A percentile compares a stretch with the other conserved stretches of the same genome.
Evolutionary conservation across 2,797 vertebrate species (phyloP).

Genomic region (Sebastes kiyomatsui): DNA sequence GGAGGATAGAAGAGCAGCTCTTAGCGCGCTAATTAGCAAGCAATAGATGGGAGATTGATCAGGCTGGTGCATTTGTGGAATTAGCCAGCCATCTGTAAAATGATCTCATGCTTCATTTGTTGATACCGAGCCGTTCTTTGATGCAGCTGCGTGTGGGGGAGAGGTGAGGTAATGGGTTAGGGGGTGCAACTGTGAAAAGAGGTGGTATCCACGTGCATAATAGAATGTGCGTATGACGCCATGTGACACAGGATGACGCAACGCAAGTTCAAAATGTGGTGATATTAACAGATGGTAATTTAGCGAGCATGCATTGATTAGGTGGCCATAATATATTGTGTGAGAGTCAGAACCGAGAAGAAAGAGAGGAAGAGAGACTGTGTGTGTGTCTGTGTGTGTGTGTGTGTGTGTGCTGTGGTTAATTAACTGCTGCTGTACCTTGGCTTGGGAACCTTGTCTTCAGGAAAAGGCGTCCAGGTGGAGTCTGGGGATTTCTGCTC

Average conservation of each 20-base stretch:
- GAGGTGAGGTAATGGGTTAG: conserved; percentile 56
- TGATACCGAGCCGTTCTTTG: conserved; percentile 60
- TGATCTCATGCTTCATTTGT: conserved; percentile 81
- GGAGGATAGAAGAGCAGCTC: conserved; percentile 56
- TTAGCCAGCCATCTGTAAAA: conserved; percentile 81
- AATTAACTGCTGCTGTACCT: conserved; percentile 81
- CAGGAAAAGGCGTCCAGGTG: conserved; percentile 97
- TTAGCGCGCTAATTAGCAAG: conserved; percentile 75
- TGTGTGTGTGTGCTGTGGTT: conserved; percentile 1
- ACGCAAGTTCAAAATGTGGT: not conserved
- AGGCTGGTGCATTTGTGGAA: conserved; percentile 80
- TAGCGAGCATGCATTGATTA: not conserved
- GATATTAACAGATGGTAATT: not conserved
- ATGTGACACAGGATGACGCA: conserved; percentile 6
- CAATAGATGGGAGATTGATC: conserved; percentile 80
- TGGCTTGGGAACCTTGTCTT: conserved; percentile 95
- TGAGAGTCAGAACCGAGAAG: not conserved
- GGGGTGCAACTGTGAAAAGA: conserved; percentile 14
- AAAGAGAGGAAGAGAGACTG: not conserved
- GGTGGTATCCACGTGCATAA: not conserved
- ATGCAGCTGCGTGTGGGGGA: conserved; percentile 36
- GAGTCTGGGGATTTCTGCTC: conserved; percentile 98
- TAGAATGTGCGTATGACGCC: not conserved
- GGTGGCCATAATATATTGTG: not conserved
- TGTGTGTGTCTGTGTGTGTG: not conserved